Conservation (phyloP, 1,140 invertebrate genomes). For the Drosophila bifasciata region DNA sequence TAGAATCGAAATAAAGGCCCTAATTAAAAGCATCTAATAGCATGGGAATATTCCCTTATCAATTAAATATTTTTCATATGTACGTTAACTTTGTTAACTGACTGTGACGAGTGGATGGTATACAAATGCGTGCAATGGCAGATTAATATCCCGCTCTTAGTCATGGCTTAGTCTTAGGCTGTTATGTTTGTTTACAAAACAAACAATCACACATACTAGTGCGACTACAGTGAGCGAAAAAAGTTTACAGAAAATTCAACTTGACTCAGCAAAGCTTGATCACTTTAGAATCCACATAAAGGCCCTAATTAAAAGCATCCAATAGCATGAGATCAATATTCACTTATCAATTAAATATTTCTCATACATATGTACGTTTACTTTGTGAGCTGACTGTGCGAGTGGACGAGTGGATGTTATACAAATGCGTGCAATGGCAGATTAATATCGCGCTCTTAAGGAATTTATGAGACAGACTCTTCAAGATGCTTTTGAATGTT, state of each 20-base stretch:
- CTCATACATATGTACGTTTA: not conserved
- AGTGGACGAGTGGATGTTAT: not conserved
- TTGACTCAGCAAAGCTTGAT: too few species aligned
- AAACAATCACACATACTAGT: too few species aligned
- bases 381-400: not conserved
- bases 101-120: not conserved
- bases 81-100: not conserved
- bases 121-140: conserved; percentile 22
- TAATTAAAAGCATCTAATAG: too few species aligned
- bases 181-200: too few species aligned
- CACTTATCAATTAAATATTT: conserved; percentile 6
- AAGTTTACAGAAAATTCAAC: too few species aligned
- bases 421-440: conserved; percentile 23
- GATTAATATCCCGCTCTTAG: conserved; percentile 26
- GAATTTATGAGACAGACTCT: conserved; percentile 58
- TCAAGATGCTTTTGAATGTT: conserved; percentile 46
- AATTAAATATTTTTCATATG: conserved; percentile 5
- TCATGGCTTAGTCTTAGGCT: too few species aligned
- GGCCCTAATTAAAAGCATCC: too few species aligned
- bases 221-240: too few species aligned
- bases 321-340: too few species aligned
- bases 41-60: not conserved
- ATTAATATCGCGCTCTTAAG: conserved; percentile 24
- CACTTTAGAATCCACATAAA: too few species aligned
- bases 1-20: too few species aligned